Base-by-base conservation (phyloP, 1,140 invertebrate genomes). In the Gryllus bimaculatus region DNA sequence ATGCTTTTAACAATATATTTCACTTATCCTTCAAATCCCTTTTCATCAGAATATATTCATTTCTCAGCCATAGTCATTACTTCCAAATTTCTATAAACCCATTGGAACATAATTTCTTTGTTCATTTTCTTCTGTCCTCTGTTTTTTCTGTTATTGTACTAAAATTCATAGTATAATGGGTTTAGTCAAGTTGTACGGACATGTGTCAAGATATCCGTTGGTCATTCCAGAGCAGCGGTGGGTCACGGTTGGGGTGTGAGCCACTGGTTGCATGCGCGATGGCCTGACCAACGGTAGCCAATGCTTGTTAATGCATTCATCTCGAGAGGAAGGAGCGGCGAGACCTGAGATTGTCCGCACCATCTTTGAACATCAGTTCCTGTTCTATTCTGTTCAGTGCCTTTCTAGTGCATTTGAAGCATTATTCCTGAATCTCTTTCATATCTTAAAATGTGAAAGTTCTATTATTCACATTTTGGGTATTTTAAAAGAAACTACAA, bases 181-280 rank as follows among this genome's bases (percentile, higher is more conserved):
- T 77, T 18, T 77, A 47, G 76, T 77, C 13, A 77, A 77, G 76
- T 77, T 77, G 76, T 77, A 77, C 76, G 76, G 78, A 79, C 78
- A 48, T 79, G 78, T 79, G 78, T 79, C 78, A 79, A 79, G 78
- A 79, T 79, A 20, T 79, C 79, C 79, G 76, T 81, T 82, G 79
- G 76, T 80, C 79, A 81, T 82, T 82, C 81, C 81, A 81, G 81
- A 82, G 81, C 81, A 82, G 81, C 81, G 78, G 81, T 82, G 79
- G 81, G 76, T 80, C 81, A 80, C 80, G 75, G 80, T 80, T 82
- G 81, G 81, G 80, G 81, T 82, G 79, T 82, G 81, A 82, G 75
- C 77, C 80, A 82, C 75, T 81, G 81, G 81, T 79, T 81, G 49
- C 81, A 81, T 80, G 49, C 80, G 78, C 49, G 79, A 48, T 82